These are phyloP conservation scores for Pogona vitticeps DNA, from an alignment of 2,113 vertebrate species.

Conservation along the genomic window DNA sequence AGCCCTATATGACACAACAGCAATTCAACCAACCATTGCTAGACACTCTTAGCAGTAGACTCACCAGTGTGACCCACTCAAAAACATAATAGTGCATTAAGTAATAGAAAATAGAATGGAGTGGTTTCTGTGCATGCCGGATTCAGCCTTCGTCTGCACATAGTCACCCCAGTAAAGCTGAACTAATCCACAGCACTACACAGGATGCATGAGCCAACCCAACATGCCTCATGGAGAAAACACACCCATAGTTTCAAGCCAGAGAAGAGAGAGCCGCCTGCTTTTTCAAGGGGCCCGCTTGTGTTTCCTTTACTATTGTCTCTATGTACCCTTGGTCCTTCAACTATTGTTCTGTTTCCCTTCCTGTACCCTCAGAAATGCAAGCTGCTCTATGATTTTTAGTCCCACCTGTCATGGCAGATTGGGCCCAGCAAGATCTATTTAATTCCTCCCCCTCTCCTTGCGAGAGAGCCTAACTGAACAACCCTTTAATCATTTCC, in stretches of 20 bases:
- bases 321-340: background rate
- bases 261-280: background rate
- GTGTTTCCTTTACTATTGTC: constrained; percentile 1
- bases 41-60: too few relatives aligned
- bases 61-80: too few relatives aligned
- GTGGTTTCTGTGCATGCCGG: background rate
- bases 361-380: constrained; percentile 4
- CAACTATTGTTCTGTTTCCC: background rate
- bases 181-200: background rate
- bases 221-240: background rate
- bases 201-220: background rate
- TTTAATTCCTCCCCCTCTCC: background rate
- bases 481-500: background rate
- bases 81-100: background rate
- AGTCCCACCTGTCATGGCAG: background rate
- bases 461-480: fast-evolving
- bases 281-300: background rate
- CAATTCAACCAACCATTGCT: too few relatives aligned
- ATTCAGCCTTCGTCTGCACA: background rate
- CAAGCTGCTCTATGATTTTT: background rate
- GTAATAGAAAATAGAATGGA: background rate
- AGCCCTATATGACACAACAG: too few relatives aligned
- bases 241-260: background rate
- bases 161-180: background rate
- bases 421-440: fast-evolving